A percentile compares a stretch with the other conserved stretches of the same genome.
Evolutionary conservation across 2,113 vertebrate genomes (phyloP).

Genomic region (Petromus typicus): DNA sequence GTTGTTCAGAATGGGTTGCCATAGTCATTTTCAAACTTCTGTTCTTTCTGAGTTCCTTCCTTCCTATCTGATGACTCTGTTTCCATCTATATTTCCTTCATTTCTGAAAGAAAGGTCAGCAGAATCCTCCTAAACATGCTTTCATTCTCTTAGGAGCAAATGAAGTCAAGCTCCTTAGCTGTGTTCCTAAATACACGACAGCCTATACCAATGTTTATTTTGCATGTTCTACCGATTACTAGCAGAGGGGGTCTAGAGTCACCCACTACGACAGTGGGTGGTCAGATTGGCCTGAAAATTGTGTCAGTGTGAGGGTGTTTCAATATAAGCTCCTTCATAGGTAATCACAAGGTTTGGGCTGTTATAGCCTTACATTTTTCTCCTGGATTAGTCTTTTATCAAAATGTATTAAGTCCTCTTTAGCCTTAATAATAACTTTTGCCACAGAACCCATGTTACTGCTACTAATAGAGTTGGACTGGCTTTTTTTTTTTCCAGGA

Average conservation of each 20-base stretch:
- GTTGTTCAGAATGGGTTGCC: neutral
- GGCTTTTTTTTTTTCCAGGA: neutral
- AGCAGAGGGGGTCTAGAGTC: neutral
- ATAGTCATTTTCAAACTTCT: rapidly evolving
- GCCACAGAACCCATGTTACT: neutral
- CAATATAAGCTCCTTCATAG: neutral
- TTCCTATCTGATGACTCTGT: rapidly evolving
- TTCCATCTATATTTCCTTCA: neutral
- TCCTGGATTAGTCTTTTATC: slow-evolving; percentile 23
- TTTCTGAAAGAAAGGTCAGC: neutral
- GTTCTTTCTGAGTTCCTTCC: neutral
- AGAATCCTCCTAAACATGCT: neutral
- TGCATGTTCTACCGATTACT: neutral
- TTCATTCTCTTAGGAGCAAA: neutral
- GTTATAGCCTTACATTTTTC: neutral
- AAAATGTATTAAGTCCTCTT: neutral
- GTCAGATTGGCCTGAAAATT: neutral
- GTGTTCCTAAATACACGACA: neutral
- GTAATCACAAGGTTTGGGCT: neutral
- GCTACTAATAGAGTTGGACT: neutral
- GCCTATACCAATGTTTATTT: neutral
- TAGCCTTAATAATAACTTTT: neutral
- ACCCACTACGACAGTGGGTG: neutral
- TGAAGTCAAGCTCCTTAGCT: neutral
- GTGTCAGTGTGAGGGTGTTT: neutral